These are phyloP conservation scores for Sparus aurata DNA, from an alignment of 2,797 vertebrate species.

Conservation along the genomic window DNA sequence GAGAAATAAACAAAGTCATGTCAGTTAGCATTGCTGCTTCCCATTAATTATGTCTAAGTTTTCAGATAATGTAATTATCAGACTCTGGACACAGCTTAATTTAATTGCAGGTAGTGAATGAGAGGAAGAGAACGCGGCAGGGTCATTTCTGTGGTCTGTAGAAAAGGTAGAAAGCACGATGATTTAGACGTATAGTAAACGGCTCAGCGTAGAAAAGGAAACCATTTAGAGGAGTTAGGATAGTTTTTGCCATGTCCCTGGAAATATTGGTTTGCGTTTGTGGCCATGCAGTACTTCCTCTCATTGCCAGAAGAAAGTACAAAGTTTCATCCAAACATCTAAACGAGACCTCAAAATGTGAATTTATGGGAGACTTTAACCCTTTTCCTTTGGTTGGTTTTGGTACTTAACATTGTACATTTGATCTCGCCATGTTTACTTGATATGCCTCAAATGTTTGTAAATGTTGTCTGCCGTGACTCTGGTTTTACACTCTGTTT, in stretches of 20 bases:
- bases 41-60: conserved; percentile 79
- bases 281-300: conserved; percentile 35
- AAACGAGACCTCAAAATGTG: conserved; percentile 47
- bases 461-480: conserved; percentile 24
- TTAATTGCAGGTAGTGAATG: conserved; percentile 75
- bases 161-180: conserved; percentile 39
- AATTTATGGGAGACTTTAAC: conserved; percentile 19
- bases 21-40: conserved; percentile 69
- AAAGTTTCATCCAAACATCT: conserved; percentile 23
- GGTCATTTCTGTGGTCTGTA: conserved; percentile 56
- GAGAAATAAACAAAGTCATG: conserved; percentile 71
- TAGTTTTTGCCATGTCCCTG: background rate
- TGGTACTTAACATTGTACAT: conserved; percentile 19
- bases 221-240: conserved; percentile 53
- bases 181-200: conserved; percentile 43
- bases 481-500: conserved; percentile 37
- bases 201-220: conserved; percentile 40
- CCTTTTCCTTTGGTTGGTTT: conserved; percentile 38
- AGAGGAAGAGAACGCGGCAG: conserved; percentile 68
- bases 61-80: conserved; percentile 76
- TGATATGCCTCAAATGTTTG: conserved; percentile 49
- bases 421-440: conserved; percentile 47
- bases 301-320: background rate
- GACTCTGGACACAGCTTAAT: conserved; percentile 79
- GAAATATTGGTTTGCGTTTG: conserved; percentile 37